Percentiles rank a stretch among this genome's conserved stretches.
These are phyloP conservation scores for Montipora foliosa DNA, from an alignment of 64 coral and sea anemone species.

Conservation along the genomic window DNA sequence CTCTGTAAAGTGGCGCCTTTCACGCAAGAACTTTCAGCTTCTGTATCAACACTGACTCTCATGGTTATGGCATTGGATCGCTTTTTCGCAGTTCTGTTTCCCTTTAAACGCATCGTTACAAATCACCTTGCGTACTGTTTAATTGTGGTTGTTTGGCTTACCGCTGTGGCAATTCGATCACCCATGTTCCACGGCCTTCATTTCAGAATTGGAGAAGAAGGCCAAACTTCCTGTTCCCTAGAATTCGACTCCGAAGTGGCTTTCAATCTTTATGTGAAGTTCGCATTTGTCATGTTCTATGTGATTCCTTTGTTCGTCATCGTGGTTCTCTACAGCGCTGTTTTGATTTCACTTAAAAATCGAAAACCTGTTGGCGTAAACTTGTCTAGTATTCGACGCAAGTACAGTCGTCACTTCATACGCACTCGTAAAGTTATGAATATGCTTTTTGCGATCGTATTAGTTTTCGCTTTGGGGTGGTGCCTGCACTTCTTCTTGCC, in stretches of 20 bases:
- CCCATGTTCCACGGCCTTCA: constrained; percentile 44
- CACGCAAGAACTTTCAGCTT: constrained; percentile 52
- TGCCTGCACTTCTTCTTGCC: constrained; percentile 51
- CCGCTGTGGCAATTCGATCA: neutral
- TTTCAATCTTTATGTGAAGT: neutral
- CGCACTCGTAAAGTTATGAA: constrained; percentile 47
- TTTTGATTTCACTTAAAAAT: constrained; percentile 35
- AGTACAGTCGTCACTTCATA: neutral
- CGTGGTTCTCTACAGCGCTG: constrained; percentile 39
- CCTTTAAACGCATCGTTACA: constrained; percentile 46
- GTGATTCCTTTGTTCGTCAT: constrained; percentile 36
- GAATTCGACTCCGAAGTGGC: neutral
- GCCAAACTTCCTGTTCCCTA: constrained; percentile 21
- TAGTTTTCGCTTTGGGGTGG: constrained; percentile 56
- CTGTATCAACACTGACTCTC: constrained; percentile 25
- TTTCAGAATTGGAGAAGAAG: neutral
- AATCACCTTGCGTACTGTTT: neutral
- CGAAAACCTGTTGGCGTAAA: constrained; percentile 26
- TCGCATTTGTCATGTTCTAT: constrained; percentile 62
- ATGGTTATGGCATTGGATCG: constrained; percentile 32
- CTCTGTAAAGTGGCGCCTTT: constrained; percentile 44
- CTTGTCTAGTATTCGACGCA: neutral
- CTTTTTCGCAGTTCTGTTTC: constrained; percentile 58
- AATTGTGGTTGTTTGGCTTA: constrained; percentile 38
- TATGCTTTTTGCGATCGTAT: constrained; percentile 51